phyloP scores from a whole-genome alignment of 2,888 invertebrate species.

The Orthonevra nobilis region DNA sequence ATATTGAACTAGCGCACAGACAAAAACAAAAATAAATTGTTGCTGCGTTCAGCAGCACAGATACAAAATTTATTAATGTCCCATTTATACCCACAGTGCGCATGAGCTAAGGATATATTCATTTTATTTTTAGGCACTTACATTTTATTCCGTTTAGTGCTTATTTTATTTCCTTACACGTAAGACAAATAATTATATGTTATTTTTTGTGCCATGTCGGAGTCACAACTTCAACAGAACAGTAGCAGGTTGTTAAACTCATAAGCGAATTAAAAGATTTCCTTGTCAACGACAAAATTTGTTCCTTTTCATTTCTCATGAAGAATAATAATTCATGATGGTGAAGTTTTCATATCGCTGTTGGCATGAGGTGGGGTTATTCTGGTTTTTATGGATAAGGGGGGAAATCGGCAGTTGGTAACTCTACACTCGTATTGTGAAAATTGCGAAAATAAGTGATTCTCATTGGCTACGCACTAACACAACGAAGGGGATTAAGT shows the following conservation, averaged over 20 bases:
- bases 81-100: slow-evolving; percentile 46
- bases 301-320: too few species aligned
- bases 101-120: slow-evolving; percentile 49
- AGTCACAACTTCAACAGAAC: background rate
- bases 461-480: too few species aligned
- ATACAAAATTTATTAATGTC: slow-evolving; percentile 27
- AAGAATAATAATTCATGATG: too few species aligned
- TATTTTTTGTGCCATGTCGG: background rate
- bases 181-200: too few species aligned
- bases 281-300: background rate
- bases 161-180: slow-evolving; percentile 18
- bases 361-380: too few species aligned
- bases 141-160: slow-evolving; percentile 24
- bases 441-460: too few species aligned
- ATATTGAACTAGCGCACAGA: slow-evolving; percentile 17
- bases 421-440: too few species aligned
- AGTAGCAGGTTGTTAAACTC: slow-evolving; percentile 37
- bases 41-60: slow-evolving; percentile 26
- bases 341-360: too few species aligned
- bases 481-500: too few species aligned
- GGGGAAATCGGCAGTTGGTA: too few species aligned
- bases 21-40: slow-evolving; percentile 51
- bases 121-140: slow-evolving; percentile 48
- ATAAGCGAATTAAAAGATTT: background rate
- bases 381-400: too few species aligned